phyloP scores from a whole-genome alignment of 2,888 invertebrate genomes.

The Aricia artaxerxes region DNA sequence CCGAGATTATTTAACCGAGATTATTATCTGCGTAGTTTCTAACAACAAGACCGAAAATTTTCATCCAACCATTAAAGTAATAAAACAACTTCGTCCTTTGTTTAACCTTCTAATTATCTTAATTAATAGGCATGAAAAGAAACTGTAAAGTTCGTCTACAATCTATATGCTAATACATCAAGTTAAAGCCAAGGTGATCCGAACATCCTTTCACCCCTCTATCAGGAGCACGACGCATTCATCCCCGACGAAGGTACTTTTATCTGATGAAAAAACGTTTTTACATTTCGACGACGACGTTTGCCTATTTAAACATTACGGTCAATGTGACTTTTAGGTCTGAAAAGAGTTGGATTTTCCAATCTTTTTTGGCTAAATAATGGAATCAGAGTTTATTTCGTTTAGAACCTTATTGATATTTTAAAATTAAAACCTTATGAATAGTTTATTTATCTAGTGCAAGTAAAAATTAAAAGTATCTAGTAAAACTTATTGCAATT shows the following conservation, averaged over 20 bases:
- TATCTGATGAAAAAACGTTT: slow-evolving; percentile 30
- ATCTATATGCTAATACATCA: slow-evolving; percentile 6
- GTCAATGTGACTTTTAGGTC: slow-evolving; percentile 27
- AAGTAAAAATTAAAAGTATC: too few species aligned
- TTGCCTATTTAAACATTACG: slow-evolving; percentile 29
- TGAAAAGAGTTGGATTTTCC: not conserved
- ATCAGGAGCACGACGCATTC: slow-evolving; percentile 24
- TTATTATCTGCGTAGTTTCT: not conserved
- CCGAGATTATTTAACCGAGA: not conserved
- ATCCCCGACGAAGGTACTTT: slow-evolving; percentile 25
- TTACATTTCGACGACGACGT: slow-evolving; percentile 24
- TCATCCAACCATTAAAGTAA: not conserved
- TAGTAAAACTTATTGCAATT: too few species aligned
- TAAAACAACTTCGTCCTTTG: slow-evolving; percentile 21
- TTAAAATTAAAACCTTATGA: too few species aligned
- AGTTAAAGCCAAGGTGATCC: slow-evolving; percentile 22
- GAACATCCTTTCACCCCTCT: slow-evolving; percentile 14
- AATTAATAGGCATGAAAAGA: slow-evolving; percentile 3
- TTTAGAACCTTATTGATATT: too few species aligned
- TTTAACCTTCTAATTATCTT: slow-evolving; percentile 27
- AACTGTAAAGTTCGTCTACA: slow-evolving; percentile 12
- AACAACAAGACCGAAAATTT: not conserved
- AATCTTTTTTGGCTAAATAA: not conserved
- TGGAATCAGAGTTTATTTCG: not conserved
- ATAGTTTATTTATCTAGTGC: too few species aligned